Percentiles rank a stretch among this genome's conserved stretches.
These are phyloP conservation scores for Callionymus lyra DNA, from an alignment of 2,113 vertebrate species.

Conservation along the genomic window DNA sequence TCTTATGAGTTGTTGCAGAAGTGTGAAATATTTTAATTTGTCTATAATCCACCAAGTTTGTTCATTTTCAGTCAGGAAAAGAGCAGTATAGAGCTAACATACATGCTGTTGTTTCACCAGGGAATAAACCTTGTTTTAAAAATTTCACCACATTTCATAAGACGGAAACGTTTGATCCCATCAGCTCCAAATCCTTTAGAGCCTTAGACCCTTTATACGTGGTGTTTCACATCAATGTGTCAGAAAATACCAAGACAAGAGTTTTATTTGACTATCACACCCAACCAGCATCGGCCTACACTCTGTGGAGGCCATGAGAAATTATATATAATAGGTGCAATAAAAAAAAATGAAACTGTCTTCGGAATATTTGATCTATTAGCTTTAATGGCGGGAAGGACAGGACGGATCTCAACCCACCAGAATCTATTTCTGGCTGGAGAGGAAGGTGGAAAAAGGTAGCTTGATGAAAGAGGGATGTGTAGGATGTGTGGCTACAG, in stretches of 20 bases:
- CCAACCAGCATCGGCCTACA: constrained; percentile 20
- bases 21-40: too few relatives aligned
- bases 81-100: too few relatives aligned
- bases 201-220: constrained; percentile 7
- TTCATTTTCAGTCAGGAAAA: too few relatives aligned
- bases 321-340: constrained; percentile 39
- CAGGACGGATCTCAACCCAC: constrained; percentile 25
- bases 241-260: constrained; percentile 22
- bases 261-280: constrained; percentile 21
- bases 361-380: constrained; percentile 34
- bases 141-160: constrained; percentile 15
- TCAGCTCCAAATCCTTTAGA: too few relatives aligned
- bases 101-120: too few relatives aligned
- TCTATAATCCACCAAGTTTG: too few relatives aligned
- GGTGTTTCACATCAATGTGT: constrained; percentile 20
- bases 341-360: constrained; percentile 11
- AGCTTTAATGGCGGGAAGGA: constrained; percentile 22
- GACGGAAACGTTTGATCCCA: constrained; percentile 5
- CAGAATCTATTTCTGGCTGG: constrained; percentile 22
- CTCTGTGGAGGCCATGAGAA: constrained; percentile 35
- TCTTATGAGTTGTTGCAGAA: too few relatives aligned
- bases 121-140: constrained; percentile 5
- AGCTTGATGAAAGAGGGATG: constrained; percentile 14
- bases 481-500: constrained; percentile 31
- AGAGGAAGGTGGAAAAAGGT: constrained; percentile 19